Evolutionary conservation across 2,888 invertebrate genomes (phyloP).

Genomic region (Nasonia oneida): DNA sequence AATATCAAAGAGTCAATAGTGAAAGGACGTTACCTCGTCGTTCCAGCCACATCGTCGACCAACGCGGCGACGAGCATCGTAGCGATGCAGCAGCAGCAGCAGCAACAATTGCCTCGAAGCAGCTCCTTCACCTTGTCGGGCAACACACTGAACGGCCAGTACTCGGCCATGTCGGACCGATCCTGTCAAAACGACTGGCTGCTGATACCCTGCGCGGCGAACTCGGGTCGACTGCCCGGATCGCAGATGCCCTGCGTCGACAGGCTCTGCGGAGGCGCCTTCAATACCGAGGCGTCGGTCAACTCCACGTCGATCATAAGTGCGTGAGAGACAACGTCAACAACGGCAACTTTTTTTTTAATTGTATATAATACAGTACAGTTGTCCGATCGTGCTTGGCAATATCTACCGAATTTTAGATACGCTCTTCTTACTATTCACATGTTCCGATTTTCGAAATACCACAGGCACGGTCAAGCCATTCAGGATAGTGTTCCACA

Average conservation of each 20-base stretch:
- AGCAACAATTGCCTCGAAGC: conserved; percentile 74
- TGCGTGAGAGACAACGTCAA: conserved; percentile 71
- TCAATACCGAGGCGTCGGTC: conserved; percentile 85
- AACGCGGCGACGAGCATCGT: not conserved
- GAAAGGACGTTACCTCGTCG: not conserved
- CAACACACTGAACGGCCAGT: conserved; percentile 86
- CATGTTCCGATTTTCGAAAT: not conserved
- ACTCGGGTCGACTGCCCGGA: conserved; percentile 82
- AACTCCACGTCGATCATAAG: conserved; percentile 86
- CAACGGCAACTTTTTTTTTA: not conserved
- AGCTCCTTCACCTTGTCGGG: conserved; percentile 89
- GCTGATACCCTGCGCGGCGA: conserved; percentile 88
- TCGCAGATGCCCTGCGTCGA: conserved; percentile 87
- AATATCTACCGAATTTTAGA: too few relatives aligned
- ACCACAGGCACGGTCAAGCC: conserved; percentile 88
- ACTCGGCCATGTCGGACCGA: conserved; percentile 85
- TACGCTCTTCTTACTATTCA: too few relatives aligned
- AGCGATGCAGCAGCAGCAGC: conserved; percentile 18
- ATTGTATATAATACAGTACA: not conserved
- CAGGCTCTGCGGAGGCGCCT: conserved; percentile 90
- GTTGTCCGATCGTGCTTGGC: too few relatives aligned
- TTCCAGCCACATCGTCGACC: not conserved
- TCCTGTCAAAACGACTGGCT: conserved; percentile 90
- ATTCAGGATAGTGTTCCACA: conserved; percentile 88
- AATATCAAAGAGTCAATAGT: too few relatives aligned